Base-by-base conservation (phyloP, 2,888 invertebrate species). In the Luperina nickerlii region DNA sequence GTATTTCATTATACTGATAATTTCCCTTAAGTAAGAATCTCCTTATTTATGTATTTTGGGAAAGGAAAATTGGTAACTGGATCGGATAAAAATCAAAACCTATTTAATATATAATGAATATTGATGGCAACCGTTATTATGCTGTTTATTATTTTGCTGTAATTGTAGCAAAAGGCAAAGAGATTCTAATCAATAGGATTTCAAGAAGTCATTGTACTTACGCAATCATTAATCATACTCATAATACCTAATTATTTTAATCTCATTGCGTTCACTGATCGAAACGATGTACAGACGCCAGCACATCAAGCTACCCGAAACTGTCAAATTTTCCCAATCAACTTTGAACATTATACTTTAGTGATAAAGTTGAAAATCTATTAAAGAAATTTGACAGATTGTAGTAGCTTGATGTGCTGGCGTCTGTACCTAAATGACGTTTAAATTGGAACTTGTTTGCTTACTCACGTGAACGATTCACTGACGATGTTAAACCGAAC, bases 1-100 rank as follows among this genome's bases (percentile, higher is more conserved):
- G 87, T 88, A 87, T 87, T 90, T 90, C 85, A 81, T 81, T 89
- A 88, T 90, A 90, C 84, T 82, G 81, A 88, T 90, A 90, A 85
- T 84, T 86, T 88, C 15, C 71, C 60, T 76, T 84, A 84, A 82
- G 81, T 76, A 81, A 62, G 69, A 68, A 74, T 81, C 42, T 76
- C 5, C 57, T 65, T 79, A 65, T 78, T 67, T 69, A 74, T 20
- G 48, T 51, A n/a, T 57, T 62, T 54, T n/a, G n/a, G 57, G 11
- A n/a, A 63, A 42, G n/a, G n/a, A 32, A 73, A 45, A 38, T 71
- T 13, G 9, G 7, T 48, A 24, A 0, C 6, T 57, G 18, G 20
- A 38, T 57, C 6, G 13, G 24, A 38, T 54, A 2, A 24, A 27
- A 63, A 65, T 51, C 1, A 18, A 32, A 66, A 57, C 27, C 13